These are phyloP conservation scores for Catocala sponsa DNA, from an alignment of 2,888 invertebrate species.

Conservation along the genomic window DNA sequence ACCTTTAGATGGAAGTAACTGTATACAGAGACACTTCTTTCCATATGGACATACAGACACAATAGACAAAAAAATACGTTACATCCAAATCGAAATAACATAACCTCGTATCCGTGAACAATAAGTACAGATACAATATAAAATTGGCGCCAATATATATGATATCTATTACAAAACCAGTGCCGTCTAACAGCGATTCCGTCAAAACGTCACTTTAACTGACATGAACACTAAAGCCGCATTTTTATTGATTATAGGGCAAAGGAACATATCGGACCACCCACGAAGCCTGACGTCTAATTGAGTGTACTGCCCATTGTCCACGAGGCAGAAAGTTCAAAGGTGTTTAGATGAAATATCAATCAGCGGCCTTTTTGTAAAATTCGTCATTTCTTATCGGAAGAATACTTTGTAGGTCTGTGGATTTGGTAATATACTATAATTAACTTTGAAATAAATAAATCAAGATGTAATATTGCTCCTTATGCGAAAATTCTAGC, in stretches of 20 bases:
- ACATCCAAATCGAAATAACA: neutral
- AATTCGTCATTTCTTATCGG: constrained; percentile 57
- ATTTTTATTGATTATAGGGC: constrained; percentile 72
- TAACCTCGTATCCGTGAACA: constrained; percentile 17
- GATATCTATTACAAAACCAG: constrained; percentile 48
- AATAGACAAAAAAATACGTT: neutral
- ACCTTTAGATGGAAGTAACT: no score
- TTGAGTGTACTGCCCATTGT: constrained; percentile 72
- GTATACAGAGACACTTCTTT: no score
- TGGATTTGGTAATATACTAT: constrained; percentile 12
- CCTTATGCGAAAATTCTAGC: no score
- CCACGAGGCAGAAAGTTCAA: constrained; percentile 70
- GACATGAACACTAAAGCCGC: constrained; percentile 61
- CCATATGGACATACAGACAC: no score
- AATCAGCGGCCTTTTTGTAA: constrained; percentile 63
- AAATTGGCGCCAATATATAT: constrained; percentile 38
- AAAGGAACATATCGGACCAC: constrained; percentile 70
- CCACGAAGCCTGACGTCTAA: constrained; percentile 67
- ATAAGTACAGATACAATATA: constrained; percentile 27
- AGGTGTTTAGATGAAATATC: constrained; percentile 72
- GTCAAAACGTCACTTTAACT: constrained; percentile 66
- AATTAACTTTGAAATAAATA: constrained; percentile 6
- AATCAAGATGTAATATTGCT: neutral
- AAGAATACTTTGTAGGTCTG: constrained; percentile 34
- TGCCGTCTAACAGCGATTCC: constrained; percentile 42